These are phyloP conservation scores for Microtus richardsoni DNA, from an alignment of 2,113 vertebrate genomes.

Conservation along the genomic window DNA sequence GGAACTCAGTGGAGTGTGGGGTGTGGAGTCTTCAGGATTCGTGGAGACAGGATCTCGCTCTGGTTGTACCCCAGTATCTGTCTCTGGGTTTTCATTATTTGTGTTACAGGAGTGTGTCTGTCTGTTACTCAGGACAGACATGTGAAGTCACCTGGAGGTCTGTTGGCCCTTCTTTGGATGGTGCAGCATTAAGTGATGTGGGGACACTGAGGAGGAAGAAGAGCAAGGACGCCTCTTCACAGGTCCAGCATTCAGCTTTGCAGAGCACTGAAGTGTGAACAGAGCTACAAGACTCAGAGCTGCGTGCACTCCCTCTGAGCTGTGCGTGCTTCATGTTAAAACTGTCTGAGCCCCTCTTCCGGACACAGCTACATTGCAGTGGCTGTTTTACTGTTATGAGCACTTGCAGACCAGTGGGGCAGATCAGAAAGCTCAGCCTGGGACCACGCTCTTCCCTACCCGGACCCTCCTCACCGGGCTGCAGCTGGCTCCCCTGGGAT, in stretches of 20 bases:
- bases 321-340: neutral
- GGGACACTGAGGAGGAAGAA: neutral
- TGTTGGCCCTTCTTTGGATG: neutral
- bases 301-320: neutral
- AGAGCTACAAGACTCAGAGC: neutral
- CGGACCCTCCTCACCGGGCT: neutral
- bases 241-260: neutral
- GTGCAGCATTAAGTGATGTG: neutral
- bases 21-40: too few relatives aligned
- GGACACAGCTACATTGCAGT: neutral
- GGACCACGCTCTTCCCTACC: too few relatives aligned
- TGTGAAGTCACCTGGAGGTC: neutral
- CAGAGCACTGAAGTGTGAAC: too few relatives aligned
- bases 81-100: too few relatives aligned
- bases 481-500: too few relatives aligned
- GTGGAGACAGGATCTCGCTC: too few relatives aligned
- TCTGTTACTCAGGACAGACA: neutral
- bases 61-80: too few relatives aligned
- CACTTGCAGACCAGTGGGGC: neutral
- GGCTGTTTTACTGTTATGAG: conserved; percentile 53
- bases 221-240: too few relatives aligned
- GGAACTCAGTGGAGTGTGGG: too few relatives aligned
- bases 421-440: neutral
- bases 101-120: neutral
- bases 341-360: neutral